phyloP scores from a whole-genome alignment of 2,797 vertebrate species.

The Tympanoctomys barrerae region DNA sequence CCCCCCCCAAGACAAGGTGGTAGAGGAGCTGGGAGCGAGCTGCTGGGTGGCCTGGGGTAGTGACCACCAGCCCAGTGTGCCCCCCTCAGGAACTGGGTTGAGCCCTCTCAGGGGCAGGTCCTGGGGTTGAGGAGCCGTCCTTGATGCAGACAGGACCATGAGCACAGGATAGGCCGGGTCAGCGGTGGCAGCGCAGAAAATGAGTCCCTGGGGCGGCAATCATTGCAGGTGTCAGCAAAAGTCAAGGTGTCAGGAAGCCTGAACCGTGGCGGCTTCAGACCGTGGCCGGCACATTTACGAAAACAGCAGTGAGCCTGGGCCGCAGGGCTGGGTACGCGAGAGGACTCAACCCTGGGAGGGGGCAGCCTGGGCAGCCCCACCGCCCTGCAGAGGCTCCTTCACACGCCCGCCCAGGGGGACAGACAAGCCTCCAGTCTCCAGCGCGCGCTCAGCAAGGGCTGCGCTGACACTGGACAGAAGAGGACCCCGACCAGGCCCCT shows the following conservation, averaged over 20 bases:
- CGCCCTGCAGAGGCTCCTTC: neutral
- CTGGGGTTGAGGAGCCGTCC: neutral
- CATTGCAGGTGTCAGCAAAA: conserved; percentile 89
- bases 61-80: accelerated
- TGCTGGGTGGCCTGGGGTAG: accelerated
- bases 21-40: neutral
- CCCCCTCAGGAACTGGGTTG: neutral
- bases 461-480: neutral
- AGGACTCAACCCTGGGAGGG: conserved; percentile 79
- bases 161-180: conserved; percentile 81
- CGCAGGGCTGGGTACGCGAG: neutral
- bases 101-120: neutral
- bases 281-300: conserved; percentile 84
- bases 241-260: conserved; percentile 87
- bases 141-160: conserved; percentile 40
- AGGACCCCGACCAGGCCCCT: neutral
- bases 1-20: neutral
- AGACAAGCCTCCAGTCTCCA: neutral
- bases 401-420: neutral
- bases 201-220: conserved; percentile 88
- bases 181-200: conserved; percentile 86
- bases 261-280: conserved; percentile 86
- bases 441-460: neutral
- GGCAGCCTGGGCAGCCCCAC: neutral
- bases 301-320: conserved; percentile 81